A percentile compares a stretch with the other conserved stretches of the same genome.
Evolutionary conservation across 1,140 invertebrate species (phyloP).

Genomic region (Melanaphis sacchari): DNA sequence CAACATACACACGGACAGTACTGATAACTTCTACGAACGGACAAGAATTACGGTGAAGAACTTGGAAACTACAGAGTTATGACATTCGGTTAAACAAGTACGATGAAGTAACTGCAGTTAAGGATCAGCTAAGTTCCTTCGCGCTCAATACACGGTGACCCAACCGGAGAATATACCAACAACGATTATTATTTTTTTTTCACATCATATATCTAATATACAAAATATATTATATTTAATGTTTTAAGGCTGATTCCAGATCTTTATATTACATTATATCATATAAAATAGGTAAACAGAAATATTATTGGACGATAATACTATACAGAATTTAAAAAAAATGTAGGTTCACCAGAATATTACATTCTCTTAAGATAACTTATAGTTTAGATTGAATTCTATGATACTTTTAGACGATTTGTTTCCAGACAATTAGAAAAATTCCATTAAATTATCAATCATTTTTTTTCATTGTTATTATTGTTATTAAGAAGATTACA

Average conservation of each 20-base stretch:
- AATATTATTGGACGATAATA: neutral
- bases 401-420: neutral
- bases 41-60: slow-evolving; percentile 71
- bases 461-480: neutral
- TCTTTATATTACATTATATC: neutral
- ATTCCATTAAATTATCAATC: neutral
- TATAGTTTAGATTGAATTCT: neutral
- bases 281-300: neutral
- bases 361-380: neutral
- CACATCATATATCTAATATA: neutral
- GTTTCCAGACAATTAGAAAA: too few relatives aligned
- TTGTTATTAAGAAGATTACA: neutral
- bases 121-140: neutral
- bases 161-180: neutral
- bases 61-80: slow-evolving; percentile 84
- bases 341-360: neutral
- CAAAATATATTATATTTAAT: neutral
- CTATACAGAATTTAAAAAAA: neutral
- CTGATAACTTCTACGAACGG: slow-evolving; percentile 62
- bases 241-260: neutral
- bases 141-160: neutral
- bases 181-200: slow-evolving; percentile 33
- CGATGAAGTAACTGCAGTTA: too few relatives aligned
- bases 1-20: slow-evolving; percentile 66
- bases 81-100: slow-evolving; percentile 40